A percentile compares a stretch with the other conserved stretches of the same genome.
Evolutionary conservation across 2,113 vertebrate species (phyloP).

Genomic region (Bubo blakistoni): DNA sequence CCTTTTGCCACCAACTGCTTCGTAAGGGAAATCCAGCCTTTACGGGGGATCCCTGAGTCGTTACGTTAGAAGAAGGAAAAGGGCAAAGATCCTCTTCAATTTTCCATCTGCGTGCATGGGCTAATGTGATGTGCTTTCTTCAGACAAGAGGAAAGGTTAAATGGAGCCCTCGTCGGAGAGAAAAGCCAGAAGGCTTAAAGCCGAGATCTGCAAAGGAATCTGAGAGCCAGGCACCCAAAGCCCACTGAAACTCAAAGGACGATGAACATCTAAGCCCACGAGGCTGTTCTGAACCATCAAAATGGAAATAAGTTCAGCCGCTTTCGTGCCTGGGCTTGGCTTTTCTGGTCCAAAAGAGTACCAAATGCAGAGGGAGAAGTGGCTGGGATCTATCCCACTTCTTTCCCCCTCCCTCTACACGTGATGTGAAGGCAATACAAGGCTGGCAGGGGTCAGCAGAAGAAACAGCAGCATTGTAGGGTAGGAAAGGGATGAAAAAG

Average conservation of each 20-base stretch:
- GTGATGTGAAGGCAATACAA: background rate
- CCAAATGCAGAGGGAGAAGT: background rate
- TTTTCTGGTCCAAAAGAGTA: background rate
- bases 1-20: slow-evolving; percentile 33
- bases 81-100: slow-evolving; percentile 45
- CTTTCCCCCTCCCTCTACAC: background rate
- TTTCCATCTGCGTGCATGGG: background rate
- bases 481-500: background rate
- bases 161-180: background rate
- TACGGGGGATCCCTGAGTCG: background rate
- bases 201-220: background rate
- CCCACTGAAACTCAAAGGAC: background rate
- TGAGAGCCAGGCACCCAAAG: background rate
- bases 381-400: no score
- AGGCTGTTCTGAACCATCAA: background rate
- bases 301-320: background rate
- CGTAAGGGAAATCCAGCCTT: slow-evolving; percentile 51
- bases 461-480: background rate
- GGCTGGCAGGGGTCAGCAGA: background rate
- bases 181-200: background rate
- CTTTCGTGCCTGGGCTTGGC: background rate
- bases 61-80: slow-evolving; percentile 5
- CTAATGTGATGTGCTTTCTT: slow-evolving; percentile 33
- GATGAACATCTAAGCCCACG: background rate
- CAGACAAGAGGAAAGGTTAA: slow-evolving; percentile 65